A percentile compares a stretch with the other conserved stretches of the same genome.
Conservation (phyloP, 2,797 vertebrate species). For the Chiroxiphia lanceolata region DNA sequence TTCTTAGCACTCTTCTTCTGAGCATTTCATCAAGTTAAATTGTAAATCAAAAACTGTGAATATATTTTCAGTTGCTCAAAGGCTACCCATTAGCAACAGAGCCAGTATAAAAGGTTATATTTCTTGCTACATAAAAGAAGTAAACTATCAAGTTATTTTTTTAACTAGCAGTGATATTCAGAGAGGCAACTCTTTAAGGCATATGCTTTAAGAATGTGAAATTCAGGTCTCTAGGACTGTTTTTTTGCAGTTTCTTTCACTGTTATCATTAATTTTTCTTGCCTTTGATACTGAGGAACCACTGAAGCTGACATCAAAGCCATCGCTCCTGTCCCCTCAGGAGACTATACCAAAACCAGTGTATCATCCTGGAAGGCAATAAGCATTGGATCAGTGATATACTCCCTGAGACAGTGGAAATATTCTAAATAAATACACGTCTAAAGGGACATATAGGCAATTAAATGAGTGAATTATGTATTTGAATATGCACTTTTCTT, state of each 20-base stretch:
- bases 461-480: conserved; percentile 46
- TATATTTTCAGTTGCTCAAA: conserved; percentile 30
- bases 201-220: conserved; percentile 8
- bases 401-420: conserved; percentile 14
- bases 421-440: conserved; percentile 45
- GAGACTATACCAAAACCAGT: neutral
- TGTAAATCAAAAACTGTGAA: neutral
- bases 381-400: neutral
- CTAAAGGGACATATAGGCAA: conserved; percentile 8
- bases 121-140: conserved; percentile 41
- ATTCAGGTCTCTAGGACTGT: conserved; percentile 20
- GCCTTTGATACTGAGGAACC: conserved; percentile 50
- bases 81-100: conserved; percentile 17
- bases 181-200: neutral
- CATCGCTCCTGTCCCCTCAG: conserved; percentile 24
- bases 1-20: neutral
- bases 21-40: neutral
- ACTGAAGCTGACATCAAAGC: conserved; percentile 55
- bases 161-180: conserved; percentile 12
- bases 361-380: conserved; percentile 3
- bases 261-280: conserved; percentile 53
- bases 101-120: neutral
- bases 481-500: neutral
- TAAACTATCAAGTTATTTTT: conserved; percentile 40
- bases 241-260: conserved; percentile 32